Evolutionary conservation across 1,140 invertebrate genomes (phyloP), one percentile per base, ranked within the genome.

Genomic region (Archivesica marissinica): DNA sequence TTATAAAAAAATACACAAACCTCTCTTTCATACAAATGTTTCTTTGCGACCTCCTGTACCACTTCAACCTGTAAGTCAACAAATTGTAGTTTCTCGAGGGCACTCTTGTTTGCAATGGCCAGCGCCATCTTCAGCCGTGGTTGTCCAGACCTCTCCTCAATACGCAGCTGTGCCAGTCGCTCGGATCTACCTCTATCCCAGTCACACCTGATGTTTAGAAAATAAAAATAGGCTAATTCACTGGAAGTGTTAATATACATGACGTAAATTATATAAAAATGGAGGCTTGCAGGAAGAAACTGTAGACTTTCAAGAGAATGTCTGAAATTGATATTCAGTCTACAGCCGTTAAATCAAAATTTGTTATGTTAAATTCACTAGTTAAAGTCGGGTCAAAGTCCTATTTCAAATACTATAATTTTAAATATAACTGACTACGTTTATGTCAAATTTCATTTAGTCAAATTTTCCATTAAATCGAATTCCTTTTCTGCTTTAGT

Each of bases 21-120:
- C 85, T 90, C 88, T 87, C 88, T 89, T 76, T 90, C 90, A 86
- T 86, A 88, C 28, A 86, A 85, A 59, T 89, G 88, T 86, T 87
- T 89, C 59, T 82, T 83, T 0, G 85, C 75, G 2, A 90, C 68
- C 66, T 90, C 87, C 33, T 39, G 33, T 15, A 87, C 78, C 20
- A 89, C 38, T 25, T 88, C 83, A 23, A 86, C 56, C 59, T 89
- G 87, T 20, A 88, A 35, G 59, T 89, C 87, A 56, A 88, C 77
- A 17, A 85, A 47, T 17, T 89, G 87, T 38, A 75, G 64, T 17
- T 66, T 47, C 41, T 86, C 84, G n/a, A 87, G 35, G 13, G 85
- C 68, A 30, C 76, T 35, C 0, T 77, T 35, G 47, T 90, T 86
- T 11, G 85, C 39, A 17, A 84, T 17, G 39, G 87, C 84, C 28